These are phyloP conservation scores for Drosophila ustulata DNA, from an alignment of 2,888 invertebrate species.

Conservation along the genomic window DNA sequence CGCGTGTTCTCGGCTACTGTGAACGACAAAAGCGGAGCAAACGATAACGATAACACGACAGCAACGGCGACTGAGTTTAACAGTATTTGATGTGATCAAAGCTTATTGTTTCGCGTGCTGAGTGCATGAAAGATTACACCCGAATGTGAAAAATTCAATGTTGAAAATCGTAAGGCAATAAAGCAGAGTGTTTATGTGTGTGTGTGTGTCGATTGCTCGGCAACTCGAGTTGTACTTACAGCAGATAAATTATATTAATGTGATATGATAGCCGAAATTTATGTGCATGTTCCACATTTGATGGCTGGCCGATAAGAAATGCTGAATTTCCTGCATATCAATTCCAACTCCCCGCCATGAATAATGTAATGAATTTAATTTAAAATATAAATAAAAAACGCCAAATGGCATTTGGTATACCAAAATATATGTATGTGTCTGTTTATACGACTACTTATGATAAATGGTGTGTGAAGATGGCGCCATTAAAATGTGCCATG, in stretches of 20 bases:
- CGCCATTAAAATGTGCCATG: constrained; percentile 53
- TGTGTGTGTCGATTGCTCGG: neutral
- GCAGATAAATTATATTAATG: constrained; percentile 75
- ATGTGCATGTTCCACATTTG: constrained; percentile 52
- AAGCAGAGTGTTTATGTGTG: constrained; percentile 32
- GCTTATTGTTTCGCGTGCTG: constrained; percentile 21
- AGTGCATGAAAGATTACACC: constrained; percentile 67
- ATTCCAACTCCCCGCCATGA: constrained; percentile 22
- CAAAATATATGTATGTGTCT: neutral
- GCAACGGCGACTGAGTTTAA: constrained; percentile 17
- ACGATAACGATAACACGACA: constrained; percentile 14
- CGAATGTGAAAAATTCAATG: constrained; percentile 64
- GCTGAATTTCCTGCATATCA: constrained; percentile 40
- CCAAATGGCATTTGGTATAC: neutral
- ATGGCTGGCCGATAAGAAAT: constrained; percentile 48
- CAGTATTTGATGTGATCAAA: constrained; percentile 43
- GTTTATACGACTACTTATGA: constrained; percentile 23
- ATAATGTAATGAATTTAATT: constrained; percentile 56
- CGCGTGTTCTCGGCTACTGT: constrained; percentile 59
- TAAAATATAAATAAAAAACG: constrained; percentile 38
- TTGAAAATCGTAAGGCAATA: constrained; percentile 46
- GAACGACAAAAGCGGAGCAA: neutral
- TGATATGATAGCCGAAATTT: constrained; percentile 72
- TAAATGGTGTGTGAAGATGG: constrained; percentile 48
- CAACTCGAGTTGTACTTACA: constrained; percentile 30